Percentiles rank a stretch among this genome's conserved stretches.
phyloP scores from a whole-genome alignment of 2,797 vertebrate species.

The Epinephelus awoara region DNA sequence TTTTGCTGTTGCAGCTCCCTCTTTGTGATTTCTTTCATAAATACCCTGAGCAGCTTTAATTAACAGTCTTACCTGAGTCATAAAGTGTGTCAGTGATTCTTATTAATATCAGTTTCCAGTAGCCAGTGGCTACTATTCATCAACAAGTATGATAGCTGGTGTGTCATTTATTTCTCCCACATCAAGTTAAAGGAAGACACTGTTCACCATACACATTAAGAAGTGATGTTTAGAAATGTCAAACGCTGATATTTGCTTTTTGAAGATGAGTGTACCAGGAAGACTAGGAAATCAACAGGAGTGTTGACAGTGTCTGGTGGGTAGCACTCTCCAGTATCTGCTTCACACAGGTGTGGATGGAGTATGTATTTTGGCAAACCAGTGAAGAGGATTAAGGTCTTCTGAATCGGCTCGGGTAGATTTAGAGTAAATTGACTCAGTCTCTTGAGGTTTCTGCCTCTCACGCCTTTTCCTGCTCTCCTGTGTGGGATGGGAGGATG shows the following conservation, averaged over 20 bases:
- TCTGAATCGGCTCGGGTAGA: slow-evolving; percentile 23
- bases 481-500: slow-evolving; percentile 43
- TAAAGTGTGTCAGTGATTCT: slow-evolving; percentile 18
- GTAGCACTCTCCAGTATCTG: slow-evolving; percentile 8
- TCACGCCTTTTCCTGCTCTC: slow-evolving; percentile 18
- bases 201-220: background rate
- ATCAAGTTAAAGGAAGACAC: background rate
- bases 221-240: background rate
- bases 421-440: slow-evolving; percentile 39
- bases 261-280: background rate
- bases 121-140: slow-evolving; percentile 20
- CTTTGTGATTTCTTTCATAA: background rate
- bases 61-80: slow-evolving; percentile 17
- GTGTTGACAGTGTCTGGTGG: background rate
- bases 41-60: slow-evolving; percentile 15
- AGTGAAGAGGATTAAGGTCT: slow-evolving; percentile 17
- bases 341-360: background rate
- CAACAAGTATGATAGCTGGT: background rate
- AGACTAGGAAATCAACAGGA: background rate
- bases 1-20: background rate
- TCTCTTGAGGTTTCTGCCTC: slow-evolving; percentile 23
- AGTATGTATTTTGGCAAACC: slow-evolving; percentile 5
- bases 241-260: slow-evolving; percentile 9
- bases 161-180: background rate
- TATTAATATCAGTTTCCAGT: slow-evolving; percentile 19